Percentiles rank a stretch among this genome's conserved stretches.
These are phyloP conservation scores for Buathra laborator DNA, from an alignment of 2,888 invertebrate species.

Conservation along the genomic window DNA sequence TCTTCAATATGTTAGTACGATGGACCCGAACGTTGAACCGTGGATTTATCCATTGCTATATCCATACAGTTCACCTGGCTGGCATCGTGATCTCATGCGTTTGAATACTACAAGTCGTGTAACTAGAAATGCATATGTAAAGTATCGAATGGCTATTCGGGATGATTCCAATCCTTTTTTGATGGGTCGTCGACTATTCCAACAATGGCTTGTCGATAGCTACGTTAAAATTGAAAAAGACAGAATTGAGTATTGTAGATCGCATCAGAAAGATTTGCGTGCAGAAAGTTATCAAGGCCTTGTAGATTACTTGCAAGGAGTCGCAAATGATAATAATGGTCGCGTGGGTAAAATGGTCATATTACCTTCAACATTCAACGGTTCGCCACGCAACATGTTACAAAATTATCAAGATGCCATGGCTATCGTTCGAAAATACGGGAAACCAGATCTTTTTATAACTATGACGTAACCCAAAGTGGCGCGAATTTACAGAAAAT, in stretches of 20 bases:
- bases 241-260: background rate
- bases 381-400: slow-evolving; percentile 4
- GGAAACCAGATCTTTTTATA: background rate
- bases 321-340: background rate
- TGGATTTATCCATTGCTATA: slow-evolving; percentile 20
- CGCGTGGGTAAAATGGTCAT: slow-evolving; percentile 4
- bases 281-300: background rate
- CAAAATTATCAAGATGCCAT: slow-evolving; percentile 12
- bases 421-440: slow-evolving; percentile 8
- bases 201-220: slow-evolving; percentile 2
- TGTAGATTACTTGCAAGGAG: background rate
- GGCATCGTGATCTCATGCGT: slow-evolving; percentile 54
- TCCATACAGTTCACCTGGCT: slow-evolving; percentile 62
- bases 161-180: slow-evolving; percentile 53
- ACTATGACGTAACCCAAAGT: background rate
- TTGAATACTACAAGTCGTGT: slow-evolving; percentile 41
- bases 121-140: slow-evolving; percentile 48
- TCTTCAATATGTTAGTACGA: slow-evolving; percentile 55
- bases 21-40: slow-evolving; percentile 58
- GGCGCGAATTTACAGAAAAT: slow-evolving; percentile 3
- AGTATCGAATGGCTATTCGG: slow-evolving; percentile 58
- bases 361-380: background rate
- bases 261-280: background rate
- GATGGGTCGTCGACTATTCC: slow-evolving; percentile 36
- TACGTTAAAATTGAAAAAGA: background rate